Conservation (phyloP, 2,797 vertebrate species). For the Pelochelys cantorii region DNA sequence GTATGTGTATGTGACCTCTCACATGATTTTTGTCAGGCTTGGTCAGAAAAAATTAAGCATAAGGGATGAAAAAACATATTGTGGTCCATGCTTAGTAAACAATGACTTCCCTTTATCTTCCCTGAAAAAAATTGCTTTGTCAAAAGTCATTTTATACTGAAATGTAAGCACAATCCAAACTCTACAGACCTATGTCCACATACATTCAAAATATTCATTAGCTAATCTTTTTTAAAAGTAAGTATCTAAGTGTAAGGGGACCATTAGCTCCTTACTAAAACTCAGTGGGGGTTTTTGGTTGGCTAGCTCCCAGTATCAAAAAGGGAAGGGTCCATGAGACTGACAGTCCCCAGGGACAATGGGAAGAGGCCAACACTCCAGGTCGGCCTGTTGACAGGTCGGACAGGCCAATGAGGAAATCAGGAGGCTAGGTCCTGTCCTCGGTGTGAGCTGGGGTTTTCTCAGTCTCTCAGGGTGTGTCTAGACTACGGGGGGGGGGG, state of each 20-base stretch:
- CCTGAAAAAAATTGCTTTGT: not conserved
- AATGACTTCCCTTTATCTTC: not conserved
- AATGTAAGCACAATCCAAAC: not conserved
- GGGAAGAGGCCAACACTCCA: no score
- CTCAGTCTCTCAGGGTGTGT: no score
- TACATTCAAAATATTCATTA: not conserved
- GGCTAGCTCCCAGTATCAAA: no score
- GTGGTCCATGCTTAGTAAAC: not conserved
- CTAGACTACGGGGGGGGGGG: no score
- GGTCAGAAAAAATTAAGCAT: not conserved
- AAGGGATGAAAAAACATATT: conserved; percentile 2
- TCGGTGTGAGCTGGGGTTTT: no score
- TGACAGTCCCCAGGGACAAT: no score
- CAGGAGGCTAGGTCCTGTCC: no score
- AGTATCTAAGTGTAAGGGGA: not conserved
- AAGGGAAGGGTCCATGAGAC: no score
- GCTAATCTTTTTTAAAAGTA: not conserved
- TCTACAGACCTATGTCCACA: not conserved
- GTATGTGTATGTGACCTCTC: not conserved
- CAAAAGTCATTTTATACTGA: not conserved
- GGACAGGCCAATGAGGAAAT: no score
- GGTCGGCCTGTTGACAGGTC: no score
- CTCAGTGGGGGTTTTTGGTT: no score
- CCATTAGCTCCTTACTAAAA: no score
- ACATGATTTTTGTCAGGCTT: not conserved